These are phyloP conservation scores for Crotalus tigris DNA, from an alignment of 2,113 vertebrate genomes.

Conservation along the genomic window DNA sequence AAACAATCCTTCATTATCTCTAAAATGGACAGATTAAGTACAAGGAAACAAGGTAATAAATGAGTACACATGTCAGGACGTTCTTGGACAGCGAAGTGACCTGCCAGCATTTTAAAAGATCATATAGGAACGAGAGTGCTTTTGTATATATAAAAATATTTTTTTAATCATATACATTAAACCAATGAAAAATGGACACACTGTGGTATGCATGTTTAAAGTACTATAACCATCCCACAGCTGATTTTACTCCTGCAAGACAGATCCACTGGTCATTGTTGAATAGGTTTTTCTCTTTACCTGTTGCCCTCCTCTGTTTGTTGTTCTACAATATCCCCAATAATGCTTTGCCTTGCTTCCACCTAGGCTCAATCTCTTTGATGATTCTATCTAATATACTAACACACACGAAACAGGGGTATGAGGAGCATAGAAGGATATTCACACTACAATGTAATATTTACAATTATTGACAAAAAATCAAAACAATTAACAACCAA, in stretches of 20 bases:
- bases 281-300: not conserved
- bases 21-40: not conserved
- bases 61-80: not conserved
- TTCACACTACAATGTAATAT: not conserved
- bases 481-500: not conserved
- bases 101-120: not conserved
- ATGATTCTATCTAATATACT: not conserved
- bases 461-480: not conserved
- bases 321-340: not conserved
- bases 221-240: not conserved
- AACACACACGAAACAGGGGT: not conserved
- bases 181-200: not conserved
- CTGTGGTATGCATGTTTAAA: not conserved
- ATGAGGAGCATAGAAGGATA: not conserved
- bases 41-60: not conserved
- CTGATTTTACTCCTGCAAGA: not conserved
- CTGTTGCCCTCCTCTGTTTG: not conserved
- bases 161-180: not conserved
- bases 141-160: not conserved
- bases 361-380: not conserved
- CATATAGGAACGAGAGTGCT: not conserved
- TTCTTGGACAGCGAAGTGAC: not conserved
- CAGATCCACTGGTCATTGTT: not conserved
- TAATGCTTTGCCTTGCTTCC: not conserved
- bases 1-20: not conserved